Evolutionary conservation across 2,888 invertebrate genomes (phyloP).

Genomic region (Phasia obesa): DNA sequence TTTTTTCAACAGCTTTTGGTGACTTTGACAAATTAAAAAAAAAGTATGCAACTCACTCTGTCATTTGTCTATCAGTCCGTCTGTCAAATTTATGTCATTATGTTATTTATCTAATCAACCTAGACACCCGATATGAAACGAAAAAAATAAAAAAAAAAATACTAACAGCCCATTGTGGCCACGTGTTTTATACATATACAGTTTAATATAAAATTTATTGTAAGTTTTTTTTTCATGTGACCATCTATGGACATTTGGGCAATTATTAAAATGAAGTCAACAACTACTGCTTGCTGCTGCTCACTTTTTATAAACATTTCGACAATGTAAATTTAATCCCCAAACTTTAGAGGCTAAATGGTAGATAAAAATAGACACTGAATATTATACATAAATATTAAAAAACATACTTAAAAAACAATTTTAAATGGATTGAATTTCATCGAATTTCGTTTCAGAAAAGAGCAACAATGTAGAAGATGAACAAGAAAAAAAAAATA

Average conservation of each 20-base stretch:
- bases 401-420: slow-evolving; percentile 23
- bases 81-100: slow-evolving; percentile 42
- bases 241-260: slow-evolving; percentile 45
- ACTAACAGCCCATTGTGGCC: slow-evolving; percentile 42
- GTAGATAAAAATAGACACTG: not conserved
- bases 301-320: slow-evolving; percentile 25
- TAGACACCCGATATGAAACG: slow-evolving; percentile 7
- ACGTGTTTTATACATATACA: slow-evolving; percentile 63
- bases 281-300: slow-evolving; percentile 47
- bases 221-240: slow-evolving; percentile 51
- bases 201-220: slow-evolving; percentile 65
- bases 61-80: not conserved
- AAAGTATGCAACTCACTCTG: too few species aligned
- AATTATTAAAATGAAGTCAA: slow-evolving; percentile 59
- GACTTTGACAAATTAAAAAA: slow-evolving; percentile 1
- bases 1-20: slow-evolving; percentile 8
- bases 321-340: not conserved
- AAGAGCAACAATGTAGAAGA: not conserved
- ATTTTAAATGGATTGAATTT: slow-evolving; percentile 49
- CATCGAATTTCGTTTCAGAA: slow-evolving; percentile 28
- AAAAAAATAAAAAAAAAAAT: slow-evolving; percentile 1
- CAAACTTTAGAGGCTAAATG: too few species aligned
- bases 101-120: slow-evolving; percentile 54
- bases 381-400: slow-evolving; percentile 26
- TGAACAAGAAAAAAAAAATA: slow-evolving; percentile 3